These are phyloP conservation scores for Melanostoma mellinum DNA, from an alignment of 2,888 invertebrate genomes.

Conservation along the genomic window DNA sequence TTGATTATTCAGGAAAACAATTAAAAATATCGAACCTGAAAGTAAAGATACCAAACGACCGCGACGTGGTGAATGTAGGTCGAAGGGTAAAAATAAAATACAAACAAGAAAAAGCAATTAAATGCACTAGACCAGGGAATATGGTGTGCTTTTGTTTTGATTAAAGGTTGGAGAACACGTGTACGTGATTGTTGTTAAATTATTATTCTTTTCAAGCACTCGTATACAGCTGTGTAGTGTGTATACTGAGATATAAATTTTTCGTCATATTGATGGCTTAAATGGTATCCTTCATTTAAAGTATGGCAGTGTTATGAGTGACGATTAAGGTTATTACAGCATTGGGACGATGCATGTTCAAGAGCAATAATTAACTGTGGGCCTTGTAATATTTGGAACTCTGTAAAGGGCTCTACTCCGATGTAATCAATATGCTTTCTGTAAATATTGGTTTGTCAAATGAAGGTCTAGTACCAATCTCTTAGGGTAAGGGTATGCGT, in stretches of 20 bases:
- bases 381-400: constrained; percentile 38
- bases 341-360: constrained; percentile 40
- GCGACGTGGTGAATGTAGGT: constrained; percentile 57
- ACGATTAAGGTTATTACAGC: background rate
- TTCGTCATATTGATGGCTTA: constrained; percentile 48
- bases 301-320: background rate
- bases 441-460: too few species aligned
- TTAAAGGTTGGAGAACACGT: constrained; percentile 30
- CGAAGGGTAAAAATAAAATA: constrained; percentile 56
- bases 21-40: constrained; percentile 60
- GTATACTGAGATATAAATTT: constrained; percentile 42
- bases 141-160: constrained; percentile 40
- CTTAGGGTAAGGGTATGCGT: too few species aligned
- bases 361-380: constrained; percentile 44
- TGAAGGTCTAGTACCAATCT: too few species aligned
- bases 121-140: constrained; percentile 51
- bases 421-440: too few species aligned
- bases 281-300: constrained; percentile 7
- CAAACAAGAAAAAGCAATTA: constrained; percentile 49
- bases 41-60: background rate
- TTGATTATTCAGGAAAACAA: constrained; percentile 62
- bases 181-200: constrained; percentile 38
- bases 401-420: background rate
- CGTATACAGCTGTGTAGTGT: constrained; percentile 4
- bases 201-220: constrained; percentile 8